phyloP scores from a whole-genome alignment of 2,797 vertebrate genomes.

The Prionace glauca region DNA sequence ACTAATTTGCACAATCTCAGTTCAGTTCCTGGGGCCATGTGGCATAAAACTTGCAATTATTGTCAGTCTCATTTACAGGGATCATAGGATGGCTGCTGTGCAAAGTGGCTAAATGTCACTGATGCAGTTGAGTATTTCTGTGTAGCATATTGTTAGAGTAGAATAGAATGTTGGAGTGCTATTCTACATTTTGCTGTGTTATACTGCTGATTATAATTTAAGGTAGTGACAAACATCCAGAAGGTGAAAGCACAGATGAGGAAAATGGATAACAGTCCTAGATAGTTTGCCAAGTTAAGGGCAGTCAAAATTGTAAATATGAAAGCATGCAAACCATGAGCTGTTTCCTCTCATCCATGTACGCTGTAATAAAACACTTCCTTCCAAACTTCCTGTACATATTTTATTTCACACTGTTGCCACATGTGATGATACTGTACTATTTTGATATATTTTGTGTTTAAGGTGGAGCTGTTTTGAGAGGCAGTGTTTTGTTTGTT shows the following conservation, averaged over 20 bases:
- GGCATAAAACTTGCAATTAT: not conserved
- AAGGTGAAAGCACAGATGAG: no score
- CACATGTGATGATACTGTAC: not conserved
- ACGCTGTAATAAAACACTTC: not conserved
- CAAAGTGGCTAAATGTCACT: not conserved
- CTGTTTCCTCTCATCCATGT: no score
- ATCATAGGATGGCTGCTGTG: not conserved
- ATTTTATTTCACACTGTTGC: not conserved
- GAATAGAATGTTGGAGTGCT: no score
- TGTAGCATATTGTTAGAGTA: not conserved
- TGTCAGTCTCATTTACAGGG: not conserved
- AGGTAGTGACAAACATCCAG: no score
- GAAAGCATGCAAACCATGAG: no score
- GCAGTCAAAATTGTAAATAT: not conserved
- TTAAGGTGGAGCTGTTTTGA: no score
- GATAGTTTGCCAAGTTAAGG: not conserved
- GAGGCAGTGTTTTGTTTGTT: no score
- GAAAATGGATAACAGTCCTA: not conserved
- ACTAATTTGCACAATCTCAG: not conserved
- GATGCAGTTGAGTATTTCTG: not conserved
- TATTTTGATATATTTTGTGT: no score
- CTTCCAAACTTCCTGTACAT: not conserved
- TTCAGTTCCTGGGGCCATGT: not conserved
- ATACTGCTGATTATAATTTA: not conserved
- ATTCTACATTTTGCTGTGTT: no score